Conservation (phyloP, 2,797 vertebrate genomes). For the Aldrovandia affinis region DNA sequence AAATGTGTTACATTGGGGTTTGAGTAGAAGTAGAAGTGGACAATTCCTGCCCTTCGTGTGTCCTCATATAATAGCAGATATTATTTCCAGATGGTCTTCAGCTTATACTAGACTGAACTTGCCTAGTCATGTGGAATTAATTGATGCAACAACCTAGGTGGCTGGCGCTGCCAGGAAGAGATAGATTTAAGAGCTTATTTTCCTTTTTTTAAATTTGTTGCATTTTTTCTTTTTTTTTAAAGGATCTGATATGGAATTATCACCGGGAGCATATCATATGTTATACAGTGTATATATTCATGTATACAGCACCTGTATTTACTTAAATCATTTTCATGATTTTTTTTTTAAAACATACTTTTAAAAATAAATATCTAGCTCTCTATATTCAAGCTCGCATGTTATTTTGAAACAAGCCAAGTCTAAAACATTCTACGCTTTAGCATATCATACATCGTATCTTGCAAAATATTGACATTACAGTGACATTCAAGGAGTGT, state of each 20-base stretch:
- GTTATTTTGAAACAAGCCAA: too few species aligned
- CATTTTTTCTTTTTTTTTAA: too few species aligned
- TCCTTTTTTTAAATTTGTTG: neutral
- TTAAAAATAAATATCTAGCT: too few species aligned
- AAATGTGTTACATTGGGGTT: neutral
- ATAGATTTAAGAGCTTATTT: conserved; percentile 41
- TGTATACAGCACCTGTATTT: too few species aligned
- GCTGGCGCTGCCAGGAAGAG: conserved; percentile 43
- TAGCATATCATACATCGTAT: too few species aligned
- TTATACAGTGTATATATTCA: too few species aligned
- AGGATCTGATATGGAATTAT: too few species aligned
- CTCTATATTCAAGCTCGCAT: conserved; percentile 14
- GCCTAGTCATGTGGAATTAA: conserved; percentile 67
- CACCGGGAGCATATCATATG: too few species aligned
- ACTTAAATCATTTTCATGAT: too few species aligned
- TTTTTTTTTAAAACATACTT: too few species aligned
- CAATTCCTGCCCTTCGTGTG: neutral
- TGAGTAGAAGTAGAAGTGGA: neutral
- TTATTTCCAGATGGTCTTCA: conserved; percentile 51
- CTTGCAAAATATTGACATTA: too few species aligned
- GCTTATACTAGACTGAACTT: conserved; percentile 58
- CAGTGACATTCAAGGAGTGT: neutral
- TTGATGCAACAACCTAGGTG: conserved; percentile 56
- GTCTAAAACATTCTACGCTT: too few species aligned
- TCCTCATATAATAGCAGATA: conserved; percentile 53